These are phyloP conservation scores for Sphaeridia pumilis DNA, from an alignment of 2,888 invertebrate genomes.

Conservation along the genomic window DNA sequence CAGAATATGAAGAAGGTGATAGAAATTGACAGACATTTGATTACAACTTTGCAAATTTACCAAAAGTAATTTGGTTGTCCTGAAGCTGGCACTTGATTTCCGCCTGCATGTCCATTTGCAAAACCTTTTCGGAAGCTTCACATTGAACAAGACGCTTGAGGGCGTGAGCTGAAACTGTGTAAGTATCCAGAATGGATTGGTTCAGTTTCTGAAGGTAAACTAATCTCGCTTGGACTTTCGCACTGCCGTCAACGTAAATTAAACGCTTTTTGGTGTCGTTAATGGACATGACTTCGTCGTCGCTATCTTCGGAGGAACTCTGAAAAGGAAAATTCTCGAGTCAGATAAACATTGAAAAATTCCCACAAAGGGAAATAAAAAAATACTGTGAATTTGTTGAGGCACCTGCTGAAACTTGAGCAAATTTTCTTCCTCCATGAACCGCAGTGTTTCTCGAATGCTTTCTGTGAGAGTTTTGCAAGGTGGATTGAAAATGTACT, in stretches of 20 bases:
- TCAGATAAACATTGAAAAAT: no score
- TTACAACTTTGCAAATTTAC: no score
- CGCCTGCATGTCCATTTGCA: slow-evolving; percentile 54
- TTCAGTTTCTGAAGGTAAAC: slow-evolving; percentile 49
- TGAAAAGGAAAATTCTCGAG: no score
- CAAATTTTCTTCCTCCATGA: slow-evolving; percentile 45
- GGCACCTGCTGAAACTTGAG: slow-evolving; percentile 29
- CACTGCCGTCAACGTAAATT: slow-evolving; percentile 38
- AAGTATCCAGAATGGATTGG: slow-evolving; percentile 62
- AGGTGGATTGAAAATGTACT: slow-evolving; percentile 77
- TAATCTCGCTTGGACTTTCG: slow-evolving; percentile 42
- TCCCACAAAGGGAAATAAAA: no score
- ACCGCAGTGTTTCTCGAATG: slow-evolving; percentile 45
- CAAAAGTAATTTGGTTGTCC: slow-evolving; percentile 50
- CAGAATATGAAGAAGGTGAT: no score
- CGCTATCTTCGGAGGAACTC: no score
- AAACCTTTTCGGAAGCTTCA: slow-evolving; percentile 52
- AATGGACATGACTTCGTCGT: background rate
- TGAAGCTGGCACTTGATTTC: slow-evolving; percentile 53
- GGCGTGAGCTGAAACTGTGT: slow-evolving; percentile 52
- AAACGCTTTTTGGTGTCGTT: slow-evolving; percentile 4
- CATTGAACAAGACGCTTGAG: slow-evolving; percentile 47
- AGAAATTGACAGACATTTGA: slow-evolving; percentile 35
- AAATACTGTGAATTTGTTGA: no score
- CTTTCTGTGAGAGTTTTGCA: slow-evolving; percentile 55